phyloP scores from a whole-genome alignment of 2,888 invertebrate species.

The Pristionchus maxplancki region DNA sequence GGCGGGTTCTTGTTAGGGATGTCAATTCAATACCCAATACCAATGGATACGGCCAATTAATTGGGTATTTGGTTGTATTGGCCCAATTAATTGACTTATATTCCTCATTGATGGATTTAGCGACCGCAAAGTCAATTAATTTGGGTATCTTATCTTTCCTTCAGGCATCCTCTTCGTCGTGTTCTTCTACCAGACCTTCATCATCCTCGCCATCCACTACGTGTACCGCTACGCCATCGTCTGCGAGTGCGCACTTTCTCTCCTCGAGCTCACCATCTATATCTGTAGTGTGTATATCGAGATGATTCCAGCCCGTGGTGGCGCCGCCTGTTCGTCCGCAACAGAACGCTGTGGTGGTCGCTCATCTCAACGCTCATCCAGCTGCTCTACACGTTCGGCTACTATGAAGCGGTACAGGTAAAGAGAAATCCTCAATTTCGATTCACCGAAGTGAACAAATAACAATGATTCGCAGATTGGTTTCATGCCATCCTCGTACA shows the following conservation, averaged over 20 bases:
- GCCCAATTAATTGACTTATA: no score
- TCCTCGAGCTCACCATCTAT: background rate
- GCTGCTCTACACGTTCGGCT: background rate
- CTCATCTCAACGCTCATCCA: background rate
- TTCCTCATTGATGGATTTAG: background rate
- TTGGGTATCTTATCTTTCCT: no score
- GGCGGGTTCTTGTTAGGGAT: no score
- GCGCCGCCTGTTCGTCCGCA: background rate
- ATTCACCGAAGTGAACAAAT: background rate
- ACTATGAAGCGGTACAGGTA: background rate
- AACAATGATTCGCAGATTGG: background rate
- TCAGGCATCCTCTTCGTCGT: background rate
- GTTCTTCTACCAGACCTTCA: slow-evolving; percentile 4
- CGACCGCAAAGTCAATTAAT: no score
- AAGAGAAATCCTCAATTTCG: background rate
- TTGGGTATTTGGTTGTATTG: background rate
- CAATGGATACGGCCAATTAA: no score
- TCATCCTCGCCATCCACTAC: background rate
- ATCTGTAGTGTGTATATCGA: no score
- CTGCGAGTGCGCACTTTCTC: background rate
- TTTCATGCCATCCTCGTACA: background rate
- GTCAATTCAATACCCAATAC: no score
- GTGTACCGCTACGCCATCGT: background rate
- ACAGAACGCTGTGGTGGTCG: background rate
- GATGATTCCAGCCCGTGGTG: background rate